Evolutionary conservation across 2,113 vertebrate genomes (phyloP).

Genomic region (Leucopsar rothschildi): DNA sequence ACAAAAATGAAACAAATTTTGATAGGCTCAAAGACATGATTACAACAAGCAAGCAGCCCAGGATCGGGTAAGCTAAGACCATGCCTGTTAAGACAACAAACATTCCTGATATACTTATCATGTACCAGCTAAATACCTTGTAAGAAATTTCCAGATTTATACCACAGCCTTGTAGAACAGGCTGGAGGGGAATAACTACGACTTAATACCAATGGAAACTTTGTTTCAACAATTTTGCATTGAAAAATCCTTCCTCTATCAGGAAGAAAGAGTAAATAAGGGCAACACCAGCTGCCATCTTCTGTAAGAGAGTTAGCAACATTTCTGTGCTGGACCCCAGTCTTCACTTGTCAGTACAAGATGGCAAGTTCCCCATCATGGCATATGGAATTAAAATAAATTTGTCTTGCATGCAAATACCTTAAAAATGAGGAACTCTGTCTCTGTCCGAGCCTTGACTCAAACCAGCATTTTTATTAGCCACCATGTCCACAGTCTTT

Average conservation of each 20-base stretch:
- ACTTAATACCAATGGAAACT: neutral
- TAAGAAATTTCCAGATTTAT: neutral
- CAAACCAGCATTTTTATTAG: neutral
- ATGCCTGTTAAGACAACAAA: neutral
- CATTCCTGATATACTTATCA: neutral
- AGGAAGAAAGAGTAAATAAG: neutral
- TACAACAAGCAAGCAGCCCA: neutral
- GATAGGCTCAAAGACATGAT: neutral
- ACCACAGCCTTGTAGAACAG: neutral
- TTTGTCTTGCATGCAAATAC: neutral
- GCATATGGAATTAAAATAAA: neutral
- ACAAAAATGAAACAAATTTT: neutral
- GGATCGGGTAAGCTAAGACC: neutral
- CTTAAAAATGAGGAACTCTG: neutral
- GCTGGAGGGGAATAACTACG: neutral
- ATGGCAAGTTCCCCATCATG: neutral
- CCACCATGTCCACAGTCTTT: neutral
- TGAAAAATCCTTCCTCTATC: neutral
- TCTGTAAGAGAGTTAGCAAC: neutral
- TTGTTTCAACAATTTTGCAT: neutral
- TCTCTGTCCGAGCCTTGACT: neutral
- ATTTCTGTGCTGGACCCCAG: neutral
- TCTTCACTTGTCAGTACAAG: neutral
- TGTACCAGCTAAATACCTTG: neutral
- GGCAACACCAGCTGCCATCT: neutral